Evolutionary conservation across 2,113 vertebrate genomes (phyloP).

Genomic region (Prochilodus magdalenae): DNA sequence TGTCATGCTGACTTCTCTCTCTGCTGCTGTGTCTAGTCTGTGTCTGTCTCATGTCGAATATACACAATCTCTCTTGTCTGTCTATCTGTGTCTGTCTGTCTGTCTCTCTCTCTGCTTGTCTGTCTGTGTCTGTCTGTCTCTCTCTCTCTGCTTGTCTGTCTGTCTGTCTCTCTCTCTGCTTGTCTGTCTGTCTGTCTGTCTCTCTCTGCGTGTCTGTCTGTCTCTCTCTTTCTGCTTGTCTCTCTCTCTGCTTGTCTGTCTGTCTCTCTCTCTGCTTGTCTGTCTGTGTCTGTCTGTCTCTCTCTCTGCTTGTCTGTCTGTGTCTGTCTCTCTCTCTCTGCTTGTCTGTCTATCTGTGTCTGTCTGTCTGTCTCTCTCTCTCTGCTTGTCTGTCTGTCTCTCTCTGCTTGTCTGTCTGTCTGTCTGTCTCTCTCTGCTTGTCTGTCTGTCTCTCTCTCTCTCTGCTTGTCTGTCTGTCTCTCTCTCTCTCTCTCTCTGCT

Average conservation of each 20-base stretch:
- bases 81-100: neutral
- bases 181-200: neutral
- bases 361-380: too few species aligned
- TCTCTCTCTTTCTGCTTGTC: too few species aligned
- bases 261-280: neutral
- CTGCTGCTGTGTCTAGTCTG: too few species aligned
- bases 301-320: neutral
- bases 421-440: neutral
- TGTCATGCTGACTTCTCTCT: too few species aligned
- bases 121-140: too few species aligned
- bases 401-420: neutral
- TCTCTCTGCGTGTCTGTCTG: neutral
- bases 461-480: neutral
- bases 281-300: too few species aligned
- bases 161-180: neutral
- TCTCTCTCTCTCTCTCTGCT: too few species aligned
- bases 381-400: neutral
- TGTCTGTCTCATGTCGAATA: too few species aligned
- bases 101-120: neutral
- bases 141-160: neutral
- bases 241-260: neutral
- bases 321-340: too few species aligned
- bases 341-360: neutral
- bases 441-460: too few species aligned
- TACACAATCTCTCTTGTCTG: too few species aligned